phyloP scores from a whole-genome alignment of 30 jellyfish, hydroid and myxozoan genomes.

The Haliclystus octoradiatus region DNA sequence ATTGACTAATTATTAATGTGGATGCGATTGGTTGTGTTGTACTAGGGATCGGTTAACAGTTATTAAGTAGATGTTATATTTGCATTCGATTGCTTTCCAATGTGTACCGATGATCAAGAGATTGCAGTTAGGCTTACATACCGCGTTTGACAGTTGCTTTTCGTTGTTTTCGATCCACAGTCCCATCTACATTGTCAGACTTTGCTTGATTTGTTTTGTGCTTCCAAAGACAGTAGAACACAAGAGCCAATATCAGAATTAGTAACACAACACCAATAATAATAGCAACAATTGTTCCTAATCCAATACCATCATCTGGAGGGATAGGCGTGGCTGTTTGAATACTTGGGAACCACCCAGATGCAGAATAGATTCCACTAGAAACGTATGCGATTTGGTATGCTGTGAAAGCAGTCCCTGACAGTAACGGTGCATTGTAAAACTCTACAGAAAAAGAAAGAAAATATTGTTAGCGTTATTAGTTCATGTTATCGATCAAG shows the following conservation, averaged over 20 bases:
- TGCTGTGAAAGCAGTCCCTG: conserved; percentile 15
- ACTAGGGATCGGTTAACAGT: no score
- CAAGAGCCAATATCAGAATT: conserved; percentile 11
- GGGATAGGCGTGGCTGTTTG: conserved; percentile 6
- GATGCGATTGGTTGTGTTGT: no score
- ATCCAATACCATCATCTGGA: conserved; percentile 13
- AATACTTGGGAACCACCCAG: conserved; percentile 20
- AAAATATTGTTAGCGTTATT: conserved; percentile 1
- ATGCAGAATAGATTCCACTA: conserved; percentile 5
- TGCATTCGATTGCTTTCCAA: no score
- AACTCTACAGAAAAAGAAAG: conserved; percentile 6
- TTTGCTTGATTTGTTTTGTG: background rate
- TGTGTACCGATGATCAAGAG: no score
- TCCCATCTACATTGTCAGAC: conserved; percentile 4
- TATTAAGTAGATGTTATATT: no score
- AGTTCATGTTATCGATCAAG: no score
- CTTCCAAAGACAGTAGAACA: background rate
- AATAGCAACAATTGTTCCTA: conserved; percentile 35
- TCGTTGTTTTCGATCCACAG: background rate
- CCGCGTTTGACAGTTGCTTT: background rate
- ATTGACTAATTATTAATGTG: no score
- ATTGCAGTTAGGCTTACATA: conserved; percentile 16
- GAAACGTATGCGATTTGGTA: conserved; percentile 16
- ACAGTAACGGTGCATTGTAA: conserved; percentile 35
- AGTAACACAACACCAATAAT: conserved; percentile 20